phyloP scores from a whole-genome alignment of 1,140 invertebrate species.

The Tetraneura akinire region DNA sequence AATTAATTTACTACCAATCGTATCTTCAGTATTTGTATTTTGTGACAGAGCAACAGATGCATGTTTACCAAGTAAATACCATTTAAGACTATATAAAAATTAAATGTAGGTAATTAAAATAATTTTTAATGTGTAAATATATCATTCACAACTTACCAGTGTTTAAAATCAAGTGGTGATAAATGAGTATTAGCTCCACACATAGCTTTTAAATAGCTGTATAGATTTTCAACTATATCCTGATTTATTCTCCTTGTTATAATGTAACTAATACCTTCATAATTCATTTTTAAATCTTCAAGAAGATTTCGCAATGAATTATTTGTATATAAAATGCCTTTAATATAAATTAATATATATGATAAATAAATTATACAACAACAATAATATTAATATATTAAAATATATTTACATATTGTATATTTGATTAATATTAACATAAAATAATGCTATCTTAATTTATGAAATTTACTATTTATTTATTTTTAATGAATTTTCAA shows the following conservation, averaged over 20 bases:
- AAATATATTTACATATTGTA: too few species aligned
- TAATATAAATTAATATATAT: not conserved
- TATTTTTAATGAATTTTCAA: too few species aligned
- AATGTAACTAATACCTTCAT: not conserved
- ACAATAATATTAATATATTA: too few species aligned
- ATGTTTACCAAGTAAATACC: not conserved
- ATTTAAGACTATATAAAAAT: not conserved
- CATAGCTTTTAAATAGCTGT: conserved; percentile 1
- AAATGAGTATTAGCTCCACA: not conserved
- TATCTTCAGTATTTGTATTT: not conserved
- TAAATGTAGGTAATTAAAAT: not conserved
- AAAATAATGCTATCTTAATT: too few species aligned
- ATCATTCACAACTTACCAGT: too few species aligned
- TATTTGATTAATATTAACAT: too few species aligned
- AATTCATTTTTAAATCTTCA: not conserved
- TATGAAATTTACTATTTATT: too few species aligned
- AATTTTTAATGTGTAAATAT: not conserved
- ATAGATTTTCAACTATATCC: not conserved
- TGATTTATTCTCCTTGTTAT: not conserved
- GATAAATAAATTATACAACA: too few species aligned
- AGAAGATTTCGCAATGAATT: not conserved
- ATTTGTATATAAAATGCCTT: not conserved
- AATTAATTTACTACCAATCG: not conserved
- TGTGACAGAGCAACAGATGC: not conserved
- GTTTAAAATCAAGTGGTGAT: not conserved